Percentiles rank a stretch among this genome's conserved stretches.
Conservation (phyloP, 2,888 invertebrate species). For the Drosophila anomalata region DNA sequence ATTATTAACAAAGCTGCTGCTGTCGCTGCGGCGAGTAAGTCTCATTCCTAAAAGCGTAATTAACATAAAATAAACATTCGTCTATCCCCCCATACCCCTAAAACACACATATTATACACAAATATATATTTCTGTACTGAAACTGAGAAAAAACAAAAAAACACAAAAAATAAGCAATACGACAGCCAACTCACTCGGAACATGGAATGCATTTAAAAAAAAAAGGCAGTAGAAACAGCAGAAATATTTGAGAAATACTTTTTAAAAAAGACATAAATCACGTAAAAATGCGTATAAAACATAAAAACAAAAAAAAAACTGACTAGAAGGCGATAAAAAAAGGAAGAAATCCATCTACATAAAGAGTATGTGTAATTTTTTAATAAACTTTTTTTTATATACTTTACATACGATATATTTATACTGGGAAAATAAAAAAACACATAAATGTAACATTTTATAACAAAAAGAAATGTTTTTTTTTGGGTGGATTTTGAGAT, state of each 20-base stretch:
- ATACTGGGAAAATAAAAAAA: constrained; percentile 74
- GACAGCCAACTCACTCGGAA: constrained; percentile 15
- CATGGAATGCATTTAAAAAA: constrained; percentile 26
- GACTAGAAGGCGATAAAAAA: constrained; percentile 12
- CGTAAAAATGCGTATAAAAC: constrained; percentile 50
- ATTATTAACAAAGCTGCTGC: constrained; percentile 36
- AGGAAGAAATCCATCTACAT: constrained; percentile 36
- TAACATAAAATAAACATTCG: constrained; percentile 43
- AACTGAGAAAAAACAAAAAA: constrained; percentile 6
- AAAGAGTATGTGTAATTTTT: constrained; percentile 74
- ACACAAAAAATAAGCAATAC: constrained; percentile 1
- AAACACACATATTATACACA: constrained; percentile 8
- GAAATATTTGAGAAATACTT: constrained; percentile 51
- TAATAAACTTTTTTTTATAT: constrained; percentile 76
- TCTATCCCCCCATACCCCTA: constrained; percentile 24
- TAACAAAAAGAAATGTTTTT: constrained; percentile 54
- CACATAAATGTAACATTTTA: constrained; percentile 75
- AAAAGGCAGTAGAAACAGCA: constrained; percentile 5
- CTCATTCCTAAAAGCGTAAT: constrained; percentile 45
- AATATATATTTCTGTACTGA: constrained; percentile 22
- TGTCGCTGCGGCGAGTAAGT: constrained; percentile 23
- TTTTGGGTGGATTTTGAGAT: neutral
- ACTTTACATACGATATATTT: constrained; percentile 75
- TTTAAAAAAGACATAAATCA: constrained; percentile 62
- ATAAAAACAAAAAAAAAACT: constrained; percentile 30